phyloP scores from a whole-genome alignment of 2,113 vertebrate genomes.

The Salvator merianae region DNA sequence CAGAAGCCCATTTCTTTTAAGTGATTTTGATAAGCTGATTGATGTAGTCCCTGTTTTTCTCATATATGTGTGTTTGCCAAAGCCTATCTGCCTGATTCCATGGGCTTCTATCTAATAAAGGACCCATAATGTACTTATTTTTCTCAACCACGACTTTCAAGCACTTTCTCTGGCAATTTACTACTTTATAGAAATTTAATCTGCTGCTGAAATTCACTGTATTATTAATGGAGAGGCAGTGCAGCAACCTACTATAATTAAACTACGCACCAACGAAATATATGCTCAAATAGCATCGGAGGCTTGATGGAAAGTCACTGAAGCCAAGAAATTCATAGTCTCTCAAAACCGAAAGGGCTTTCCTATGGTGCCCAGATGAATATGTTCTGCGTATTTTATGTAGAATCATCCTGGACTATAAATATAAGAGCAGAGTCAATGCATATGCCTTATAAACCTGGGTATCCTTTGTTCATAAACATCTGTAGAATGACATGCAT shows the following conservation, averaged over 20 bases:
- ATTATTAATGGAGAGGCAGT: constrained; percentile 83
- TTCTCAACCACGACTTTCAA: constrained; percentile 52
- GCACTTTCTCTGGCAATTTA: constrained; percentile 68
- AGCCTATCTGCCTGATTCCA: constrained; percentile 63
- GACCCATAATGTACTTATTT: constrained; percentile 64
- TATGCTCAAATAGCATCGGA: constrained; percentile 35
- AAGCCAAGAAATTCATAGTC: constrained; percentile 37
- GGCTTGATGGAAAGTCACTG: constrained; percentile 33
- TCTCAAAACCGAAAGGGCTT: background rate
- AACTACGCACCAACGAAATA: constrained; percentile 41
- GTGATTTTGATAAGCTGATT: constrained; percentile 69
- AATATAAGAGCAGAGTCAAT: background rate
- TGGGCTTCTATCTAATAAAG: constrained; percentile 73
- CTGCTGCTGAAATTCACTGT: constrained; percentile 77
- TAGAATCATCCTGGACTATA: background rate
- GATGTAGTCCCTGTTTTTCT: constrained; percentile 62
- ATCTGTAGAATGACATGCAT: background rate
- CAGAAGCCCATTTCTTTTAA: constrained; percentile 58
- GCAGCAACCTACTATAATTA: constrained; percentile 75
- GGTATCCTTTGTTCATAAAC: background rate
- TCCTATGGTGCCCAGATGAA: background rate
- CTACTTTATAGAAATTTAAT: constrained; percentile 84
- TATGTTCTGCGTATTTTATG: background rate
- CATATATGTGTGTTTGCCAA: constrained; percentile 55
- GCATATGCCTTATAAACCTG: background rate